Evolutionary conservation across 2,888 invertebrate genomes (phyloP).

Genomic region (Melipona beecheii): DNA sequence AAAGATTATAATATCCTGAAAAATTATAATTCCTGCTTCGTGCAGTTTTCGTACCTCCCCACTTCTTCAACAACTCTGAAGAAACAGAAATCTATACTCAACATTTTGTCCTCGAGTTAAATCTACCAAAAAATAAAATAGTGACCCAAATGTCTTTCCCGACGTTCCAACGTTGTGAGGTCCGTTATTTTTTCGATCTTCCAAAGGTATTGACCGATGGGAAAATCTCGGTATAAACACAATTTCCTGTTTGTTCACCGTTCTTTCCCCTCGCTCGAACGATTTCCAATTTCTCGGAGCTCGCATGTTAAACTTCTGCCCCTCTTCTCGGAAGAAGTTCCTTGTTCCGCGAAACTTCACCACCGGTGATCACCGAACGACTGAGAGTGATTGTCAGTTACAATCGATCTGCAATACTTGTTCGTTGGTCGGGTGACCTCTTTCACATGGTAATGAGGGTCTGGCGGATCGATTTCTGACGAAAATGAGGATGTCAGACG

Average conservation of each 20-base stretch:
- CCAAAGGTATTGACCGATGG: neutral
- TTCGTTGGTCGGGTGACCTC: neutral
- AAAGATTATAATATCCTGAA: too few relatives aligned
- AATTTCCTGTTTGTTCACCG: neutral
- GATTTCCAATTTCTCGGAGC: conserved; percentile 19
- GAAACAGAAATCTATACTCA: neutral
- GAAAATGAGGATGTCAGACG: too few relatives aligned
- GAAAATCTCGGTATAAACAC: neutral
- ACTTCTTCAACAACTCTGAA: neutral
- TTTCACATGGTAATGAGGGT: neutral
- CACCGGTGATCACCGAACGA: neutral
- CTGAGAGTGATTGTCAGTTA: neutral
- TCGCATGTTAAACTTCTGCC: neutral
- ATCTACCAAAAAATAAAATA: too few relatives aligned
- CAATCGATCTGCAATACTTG: neutral
- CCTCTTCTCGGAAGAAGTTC: neutral
- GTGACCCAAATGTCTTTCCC: too few relatives aligned
- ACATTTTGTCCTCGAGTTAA: too few relatives aligned
- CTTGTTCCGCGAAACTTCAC: neutral
- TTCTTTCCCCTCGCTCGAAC: neutral
- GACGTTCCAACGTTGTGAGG: neutral
- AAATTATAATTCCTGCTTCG: too few relatives aligned
- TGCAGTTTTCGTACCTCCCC: too few relatives aligned
- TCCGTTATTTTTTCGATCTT: neutral
- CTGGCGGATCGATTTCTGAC: too few relatives aligned